These are phyloP conservation scores for Synanthedon formicaeformis DNA, from an alignment of 2,888 invertebrate genomes.

Conservation along the genomic window DNA sequence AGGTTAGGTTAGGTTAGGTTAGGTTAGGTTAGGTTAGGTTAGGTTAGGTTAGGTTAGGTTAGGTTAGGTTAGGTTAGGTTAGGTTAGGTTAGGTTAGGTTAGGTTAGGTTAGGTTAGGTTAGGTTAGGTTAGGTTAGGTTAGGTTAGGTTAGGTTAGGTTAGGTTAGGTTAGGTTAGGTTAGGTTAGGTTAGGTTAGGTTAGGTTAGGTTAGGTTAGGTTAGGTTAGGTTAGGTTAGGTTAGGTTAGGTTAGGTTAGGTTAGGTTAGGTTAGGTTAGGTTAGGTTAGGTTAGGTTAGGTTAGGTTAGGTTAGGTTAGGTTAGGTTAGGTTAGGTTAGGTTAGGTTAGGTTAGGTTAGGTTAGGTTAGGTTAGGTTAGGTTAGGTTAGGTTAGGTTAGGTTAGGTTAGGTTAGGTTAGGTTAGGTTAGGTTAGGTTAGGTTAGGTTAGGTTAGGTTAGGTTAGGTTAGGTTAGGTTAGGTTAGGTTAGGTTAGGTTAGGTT, in stretches of 20 bases:
- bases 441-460: slow-evolving; percentile 1
- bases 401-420: no score
- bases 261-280: not conserved
- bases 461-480: not conserved
- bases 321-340: slow-evolving; percentile 1
- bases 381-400: no score
- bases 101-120: not conserved
- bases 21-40: slow-evolving; percentile 4
- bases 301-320: slow-evolving; percentile 9
- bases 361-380: no score
- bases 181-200: slow-evolving; percentile 15
- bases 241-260: slow-evolving; percentile 3
- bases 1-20: slow-evolving; percentile 6
- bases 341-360: no score
- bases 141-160: slow-evolving; percentile 12
- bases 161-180: slow-evolving; percentile 17
- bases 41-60: slow-evolving; percentile 13
- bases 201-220: slow-evolving; percentile 13
- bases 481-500: slow-evolving; percentile 2
- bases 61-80: slow-evolving; percentile 6
- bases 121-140: not conserved
- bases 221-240: slow-evolving; percentile 14
- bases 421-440: not conserved
- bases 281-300: slow-evolving; percentile 7
- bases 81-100: not conserved